Evolutionary conservation across 2,888 invertebrate species (phyloP), one percentile per base, ranked within the genome.

Genomic region (Limnephilus marmoratus): DNA sequence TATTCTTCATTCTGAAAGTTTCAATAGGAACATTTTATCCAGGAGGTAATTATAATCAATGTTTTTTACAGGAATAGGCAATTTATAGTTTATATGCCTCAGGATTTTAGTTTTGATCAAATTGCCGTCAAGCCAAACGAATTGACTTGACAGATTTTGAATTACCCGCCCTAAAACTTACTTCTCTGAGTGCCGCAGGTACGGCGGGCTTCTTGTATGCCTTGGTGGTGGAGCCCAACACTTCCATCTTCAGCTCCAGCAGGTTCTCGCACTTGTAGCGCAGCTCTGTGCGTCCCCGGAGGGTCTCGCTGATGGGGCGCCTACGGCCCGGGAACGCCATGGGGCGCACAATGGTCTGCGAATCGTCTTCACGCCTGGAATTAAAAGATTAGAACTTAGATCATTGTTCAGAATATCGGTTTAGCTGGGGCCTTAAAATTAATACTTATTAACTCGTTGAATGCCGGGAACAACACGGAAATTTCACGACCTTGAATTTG

Each of bases 171-270:
- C 53, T 7, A 24, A n/a, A 45, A 88, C 18, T 90, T 83, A 94
- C 94, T 93, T 93, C 97, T 94, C 97, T 97, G 93, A 98, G 97
- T 92, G 97, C 97, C 0, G 98, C 97, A n/a, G 97, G 97, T 88
- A 97, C 97, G 0, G 96, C 95, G 0, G 98, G 98, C 83, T 97
- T 97, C 93, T 97, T 97, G 95, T 98, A 98, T 94, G 97, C 97
- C 94, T 97, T 96, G 0, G 98, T 98, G 92, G 98, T 98, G 94
- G 98, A 95, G 90, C 97, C 97, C 82, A 98, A 98, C 96, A 98
- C 97, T 94, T 98, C 97, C 94, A 98, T 96, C 94, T 97, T 97
- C 94, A 98, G 96, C 94, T 97, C 97, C 94, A 98, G 95, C 93
- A 98, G 97, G 95, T 98, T 98, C 95, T 98, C 98, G 85, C 96